Conservation (phyloP, 2,888 invertebrate species). For the Bhutanitis thaidina region DNA sequence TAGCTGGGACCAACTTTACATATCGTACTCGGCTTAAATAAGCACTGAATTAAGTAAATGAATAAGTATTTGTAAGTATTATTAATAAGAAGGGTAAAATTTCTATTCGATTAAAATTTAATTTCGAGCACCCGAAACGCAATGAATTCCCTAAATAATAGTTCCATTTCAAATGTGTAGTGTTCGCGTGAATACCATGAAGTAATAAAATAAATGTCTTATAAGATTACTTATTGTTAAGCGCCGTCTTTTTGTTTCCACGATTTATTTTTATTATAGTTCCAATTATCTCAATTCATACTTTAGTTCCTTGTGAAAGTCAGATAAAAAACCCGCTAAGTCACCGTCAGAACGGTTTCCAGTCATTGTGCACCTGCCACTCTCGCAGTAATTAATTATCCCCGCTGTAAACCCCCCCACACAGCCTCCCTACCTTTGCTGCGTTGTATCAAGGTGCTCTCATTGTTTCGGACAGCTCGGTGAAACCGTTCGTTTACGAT, state of each 20-base stretch:
- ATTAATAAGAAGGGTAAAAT: too few species aligned
- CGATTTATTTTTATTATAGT: neutral
- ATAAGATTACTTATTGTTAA: too few species aligned
- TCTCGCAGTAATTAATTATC: slow-evolving; percentile 68
- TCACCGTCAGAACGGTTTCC: slow-evolving; percentile 47
- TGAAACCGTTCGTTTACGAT: slow-evolving; percentile 22
- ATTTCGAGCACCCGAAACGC: too few species aligned
- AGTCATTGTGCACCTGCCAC: slow-evolving; percentile 77
- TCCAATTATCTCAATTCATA: neutral
- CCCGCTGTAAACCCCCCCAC: slow-evolving; percentile 29
- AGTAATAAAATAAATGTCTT: too few species aligned
- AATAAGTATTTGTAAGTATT: too few species aligned
- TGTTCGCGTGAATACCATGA: too few species aligned
- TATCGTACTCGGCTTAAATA: too few species aligned
- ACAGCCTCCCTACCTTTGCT: slow-evolving; percentile 35
- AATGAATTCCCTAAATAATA: too few species aligned
- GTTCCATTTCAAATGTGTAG: too few species aligned
- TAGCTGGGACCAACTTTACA: neutral
- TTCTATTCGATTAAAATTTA: too few species aligned
- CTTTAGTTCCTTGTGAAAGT: slow-evolving; percentile 19
- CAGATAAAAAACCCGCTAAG: slow-evolving; percentile 49
- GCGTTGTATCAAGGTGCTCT: slow-evolving; percentile 72
- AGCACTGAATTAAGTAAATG: too few species aligned
- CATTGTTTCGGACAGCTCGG: slow-evolving; percentile 49
- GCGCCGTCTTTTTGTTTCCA: too few species aligned